phyloP scores from a whole-genome alignment of 2,113 vertebrate species.

The Motacilla tschutschensis region DNA sequence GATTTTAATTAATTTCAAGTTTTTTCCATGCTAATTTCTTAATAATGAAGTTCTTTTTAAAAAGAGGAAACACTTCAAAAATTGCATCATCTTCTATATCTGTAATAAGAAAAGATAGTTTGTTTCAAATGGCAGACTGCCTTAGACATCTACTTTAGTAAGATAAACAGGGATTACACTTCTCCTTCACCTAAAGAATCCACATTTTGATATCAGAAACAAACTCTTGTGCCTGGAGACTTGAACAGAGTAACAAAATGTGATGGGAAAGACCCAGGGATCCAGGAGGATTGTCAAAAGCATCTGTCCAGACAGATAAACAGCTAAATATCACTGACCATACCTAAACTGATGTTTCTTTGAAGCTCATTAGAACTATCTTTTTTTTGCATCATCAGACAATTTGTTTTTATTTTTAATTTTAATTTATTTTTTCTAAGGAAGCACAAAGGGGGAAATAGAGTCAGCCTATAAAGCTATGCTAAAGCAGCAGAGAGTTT shows the following conservation, averaged over 20 bases:
- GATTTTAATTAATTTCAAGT: not conserved
- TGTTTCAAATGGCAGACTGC: not conserved
- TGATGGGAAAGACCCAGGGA: not conserved
- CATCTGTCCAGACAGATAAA: not conserved
- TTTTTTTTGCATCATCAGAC: not conserved
- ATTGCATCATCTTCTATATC: not conserved
- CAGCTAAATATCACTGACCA: not conserved
- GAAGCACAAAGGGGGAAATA: not conserved
- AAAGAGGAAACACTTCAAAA: not conserved
- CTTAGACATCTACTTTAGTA: not conserved
- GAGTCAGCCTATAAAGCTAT: not conserved
- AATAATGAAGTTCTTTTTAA: not conserved
- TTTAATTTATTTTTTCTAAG: not conserved
- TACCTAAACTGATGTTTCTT: not conserved
- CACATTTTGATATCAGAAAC: not conserved
- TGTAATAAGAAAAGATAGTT: not conserved
- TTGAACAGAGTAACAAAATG: not conserved
- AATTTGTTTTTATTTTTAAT: not conserved
- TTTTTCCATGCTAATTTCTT: not conserved
- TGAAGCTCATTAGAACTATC: not conserved
- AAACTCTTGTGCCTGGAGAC: not conserved
- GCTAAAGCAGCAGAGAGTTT: not conserved
- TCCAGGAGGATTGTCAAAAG: not conserved
- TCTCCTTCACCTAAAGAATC: not conserved
- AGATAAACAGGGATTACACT: not conserved